Evolutionary conservation across 2,113 vertebrate species (phyloP), one percentile per base, ranked within the genome.

Genomic region (Himantopus leucocephalus): DNA sequence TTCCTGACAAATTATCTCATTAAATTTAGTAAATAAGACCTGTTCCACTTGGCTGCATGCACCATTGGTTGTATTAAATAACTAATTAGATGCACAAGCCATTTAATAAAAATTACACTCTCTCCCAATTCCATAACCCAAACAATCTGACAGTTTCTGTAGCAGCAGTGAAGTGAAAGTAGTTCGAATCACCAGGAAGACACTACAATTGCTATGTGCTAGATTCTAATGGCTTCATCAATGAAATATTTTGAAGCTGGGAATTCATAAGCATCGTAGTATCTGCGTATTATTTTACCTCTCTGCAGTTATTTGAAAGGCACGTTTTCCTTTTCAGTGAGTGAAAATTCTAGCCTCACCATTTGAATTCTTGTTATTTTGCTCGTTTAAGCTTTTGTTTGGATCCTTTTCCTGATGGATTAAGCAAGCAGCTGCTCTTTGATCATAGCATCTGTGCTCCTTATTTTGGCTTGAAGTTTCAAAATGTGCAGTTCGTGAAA

Each of bases 341-440:
- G 60, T 72, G 75, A 90, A 82, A 90, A 43, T 78, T 88, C 15
- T 11, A 89, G 37, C 66, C 37, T 94, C 74, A 81, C 23, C 39
- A 21, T 93, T 67, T 58, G 71, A 88, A 41, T 88, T 88, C 8
- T 53, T 21, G 1, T 91, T 8, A 50, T 72, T 95, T 92, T 53
- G 59, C 66, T 81, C 11, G 0, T 63, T 76, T 56, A 85, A 80
- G 83, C 86, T 73, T 90, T 85, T 88, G 90, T 95, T 97, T 95
- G 34, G 43, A 72, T 95, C 34, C 19, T 79, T 87, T 94, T 96
- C 55, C 60, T 82, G 80, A 76, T 87, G 87, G 68, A 85, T 93
- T 95, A 75, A 91, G 80, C 62, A 74, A 95, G 55, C 91, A 91
- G 68, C 85, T 95, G 86, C 47, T 89, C 88, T 95, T 92, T 94